Percentiles rank a stretch among this genome's conserved stretches.
phyloP scores from a whole-genome alignment of 2,888 invertebrate species.

The Agriotes lineatus region DNA sequence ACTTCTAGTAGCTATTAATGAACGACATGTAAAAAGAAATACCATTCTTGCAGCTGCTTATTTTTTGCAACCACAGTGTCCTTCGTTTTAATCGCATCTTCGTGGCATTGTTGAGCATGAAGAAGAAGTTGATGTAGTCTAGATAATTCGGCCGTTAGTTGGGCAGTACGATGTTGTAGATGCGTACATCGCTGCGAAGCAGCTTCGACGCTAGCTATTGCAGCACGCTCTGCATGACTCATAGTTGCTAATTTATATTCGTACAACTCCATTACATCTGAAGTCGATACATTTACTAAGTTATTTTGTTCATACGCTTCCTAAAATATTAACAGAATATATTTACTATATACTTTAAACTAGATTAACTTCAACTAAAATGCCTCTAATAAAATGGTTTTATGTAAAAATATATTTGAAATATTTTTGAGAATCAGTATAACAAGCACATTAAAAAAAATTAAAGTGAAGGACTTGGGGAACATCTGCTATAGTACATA shows the following conservation, averaged over 20 bases:
- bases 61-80: slow-evolving; percentile 27
- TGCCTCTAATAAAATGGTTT: too few relatives aligned
- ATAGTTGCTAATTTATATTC: slow-evolving; percentile 76
- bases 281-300: slow-evolving; percentile 72
- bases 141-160: slow-evolving; percentile 66
- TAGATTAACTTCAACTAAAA: too few relatives aligned
- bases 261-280: slow-evolving; percentile 79
- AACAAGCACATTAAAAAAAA: too few relatives aligned
- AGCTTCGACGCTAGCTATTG: slow-evolving; percentile 68
- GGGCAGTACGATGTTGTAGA: slow-evolving; percentile 68
- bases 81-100: slow-evolving; percentile 60
- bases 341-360: too few relatives aligned
- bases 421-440: too few relatives aligned
- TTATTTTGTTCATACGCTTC: slow-evolving; percentile 68
- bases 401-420: too few relatives aligned
- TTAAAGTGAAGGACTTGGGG: too few relatives aligned
- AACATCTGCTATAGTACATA: too few relatives aligned
- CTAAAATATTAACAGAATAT: slow-evolving; percentile 43
- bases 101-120: slow-evolving; percentile 67
- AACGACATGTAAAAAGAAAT: not conserved
- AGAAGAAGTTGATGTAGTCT: slow-evolving; percentile 67
- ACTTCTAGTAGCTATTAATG: not conserved
- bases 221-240: slow-evolving; percentile 67
- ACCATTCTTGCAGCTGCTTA: slow-evolving; percentile 33
- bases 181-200: slow-evolving; percentile 67